Percentiles rank a stretch among this genome's conserved stretches.
Evolutionary conservation across 2,113 vertebrate genomes (phyloP).

Genomic region (Diadophis punctatus): DNA sequence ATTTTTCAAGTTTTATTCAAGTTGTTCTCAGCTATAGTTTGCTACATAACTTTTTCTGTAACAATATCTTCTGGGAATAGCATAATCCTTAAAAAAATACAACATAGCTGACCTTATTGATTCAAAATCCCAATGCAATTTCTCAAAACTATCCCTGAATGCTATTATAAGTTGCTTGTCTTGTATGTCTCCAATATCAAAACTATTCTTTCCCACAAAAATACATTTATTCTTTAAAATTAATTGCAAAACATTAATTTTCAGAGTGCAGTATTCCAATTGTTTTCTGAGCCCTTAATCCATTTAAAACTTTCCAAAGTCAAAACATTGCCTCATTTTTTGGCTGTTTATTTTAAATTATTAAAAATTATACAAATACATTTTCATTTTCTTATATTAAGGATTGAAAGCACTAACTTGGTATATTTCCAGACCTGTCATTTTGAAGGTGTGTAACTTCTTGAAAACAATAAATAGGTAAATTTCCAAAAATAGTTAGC

Average conservation of each 20-base stretch:
- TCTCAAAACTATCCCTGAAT: neutral
- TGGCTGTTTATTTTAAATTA: neutral
- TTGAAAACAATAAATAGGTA: neutral
- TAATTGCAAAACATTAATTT: neutral
- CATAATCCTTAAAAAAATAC: neutral
- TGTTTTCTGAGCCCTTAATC: neutral
- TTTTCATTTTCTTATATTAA: neutral
- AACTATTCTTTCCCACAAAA: neutral
- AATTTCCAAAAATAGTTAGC: neutral
- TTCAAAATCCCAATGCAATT: neutral
- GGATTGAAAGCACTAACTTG: neutral
- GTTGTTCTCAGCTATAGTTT: neutral
- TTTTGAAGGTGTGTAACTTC: neutral
- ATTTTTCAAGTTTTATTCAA: neutral
- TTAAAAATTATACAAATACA: neutral
- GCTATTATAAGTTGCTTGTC: neutral
- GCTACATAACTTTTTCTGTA: neutral
- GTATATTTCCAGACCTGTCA: neutral
- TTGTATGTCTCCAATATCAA: neutral
- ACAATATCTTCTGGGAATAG: neutral
- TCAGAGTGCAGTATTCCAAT: neutral
- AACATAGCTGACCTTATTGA: neutral
- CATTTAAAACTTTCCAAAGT: neutral
- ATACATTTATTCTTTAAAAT: neutral
- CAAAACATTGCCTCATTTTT: neutral